Conservation (phyloP, 2,888 invertebrate genomes). For the Gryllus longicercus region DNA sequence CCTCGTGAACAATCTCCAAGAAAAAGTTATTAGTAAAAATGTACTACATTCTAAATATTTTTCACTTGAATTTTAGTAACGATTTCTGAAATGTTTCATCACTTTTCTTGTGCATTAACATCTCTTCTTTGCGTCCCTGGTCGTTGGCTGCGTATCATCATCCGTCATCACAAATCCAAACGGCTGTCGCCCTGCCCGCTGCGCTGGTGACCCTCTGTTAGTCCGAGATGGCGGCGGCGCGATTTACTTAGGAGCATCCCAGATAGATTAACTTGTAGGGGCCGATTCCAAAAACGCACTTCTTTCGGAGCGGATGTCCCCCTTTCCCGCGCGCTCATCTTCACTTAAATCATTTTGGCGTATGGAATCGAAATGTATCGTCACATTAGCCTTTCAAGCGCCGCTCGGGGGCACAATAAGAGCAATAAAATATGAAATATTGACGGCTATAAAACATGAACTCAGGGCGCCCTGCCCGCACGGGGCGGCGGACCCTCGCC, state of each 20-base stretch:
- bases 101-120: not conserved
- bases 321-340: not conserved
- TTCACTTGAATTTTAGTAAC: too few relatives aligned
- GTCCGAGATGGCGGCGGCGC: not conserved
- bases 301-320: not conserved
- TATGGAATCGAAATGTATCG: slow-evolving; percentile 9
- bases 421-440: slow-evolving; percentile 11
- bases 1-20: too few relatives aligned
- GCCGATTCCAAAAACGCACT: not conserved
- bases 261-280: not conserved
- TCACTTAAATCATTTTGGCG: not conserved
- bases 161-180: too few relatives aligned
- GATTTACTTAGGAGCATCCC: not conserved
- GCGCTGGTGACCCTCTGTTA: too few relatives aligned
- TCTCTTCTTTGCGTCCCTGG: not conserved
- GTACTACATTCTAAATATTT: too few relatives aligned
- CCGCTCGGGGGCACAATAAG: not conserved
- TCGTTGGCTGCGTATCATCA: not conserved
- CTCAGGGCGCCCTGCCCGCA: not conserved
- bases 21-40: too few relatives aligned
- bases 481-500: not conserved
- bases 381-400: slow-evolving; percentile 10
- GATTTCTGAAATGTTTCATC: too few relatives aligned
- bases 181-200: too few relatives aligned
- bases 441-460: slow-evolving; percentile 9